phyloP scores from a whole-genome alignment of 2,113 vertebrate species.

The Furnarius figulus region DNA sequence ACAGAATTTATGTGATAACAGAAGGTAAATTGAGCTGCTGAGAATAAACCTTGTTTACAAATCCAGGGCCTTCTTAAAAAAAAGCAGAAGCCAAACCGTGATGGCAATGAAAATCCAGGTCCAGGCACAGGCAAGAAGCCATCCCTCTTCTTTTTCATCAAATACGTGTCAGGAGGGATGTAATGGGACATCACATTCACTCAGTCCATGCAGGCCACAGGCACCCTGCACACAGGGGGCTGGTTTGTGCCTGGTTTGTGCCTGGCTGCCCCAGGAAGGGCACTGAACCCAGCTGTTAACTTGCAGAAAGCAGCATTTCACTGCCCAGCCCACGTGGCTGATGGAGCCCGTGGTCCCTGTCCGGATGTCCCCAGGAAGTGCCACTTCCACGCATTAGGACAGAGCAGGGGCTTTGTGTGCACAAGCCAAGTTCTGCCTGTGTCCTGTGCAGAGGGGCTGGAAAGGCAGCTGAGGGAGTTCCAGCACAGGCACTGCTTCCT shows the following conservation, averaged over 20 bases:
- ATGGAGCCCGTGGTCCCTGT: neutral
- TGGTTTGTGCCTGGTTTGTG: neutral
- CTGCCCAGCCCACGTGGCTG: neutral
- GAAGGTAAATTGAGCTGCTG: constrained; percentile 47
- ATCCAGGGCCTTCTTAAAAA: neutral
- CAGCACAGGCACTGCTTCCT: neutral
- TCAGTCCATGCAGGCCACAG: neutral
- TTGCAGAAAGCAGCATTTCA: neutral
- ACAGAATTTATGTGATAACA: constrained; percentile 57
- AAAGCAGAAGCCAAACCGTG: neutral
- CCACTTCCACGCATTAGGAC: constrained; percentile 12
- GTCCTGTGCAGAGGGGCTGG: constrained; percentile 1
- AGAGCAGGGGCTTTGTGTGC: neutral
- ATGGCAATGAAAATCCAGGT: constrained; percentile 22
- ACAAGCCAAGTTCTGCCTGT: constrained; percentile 1
- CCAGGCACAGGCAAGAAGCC: neutral
- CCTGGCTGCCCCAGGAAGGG: neutral
- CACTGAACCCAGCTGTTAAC: neutral
- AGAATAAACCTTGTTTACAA: constrained; percentile 54
- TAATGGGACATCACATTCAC: neutral
- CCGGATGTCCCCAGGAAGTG: constrained; percentile 41
- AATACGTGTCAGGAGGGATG: neutral
- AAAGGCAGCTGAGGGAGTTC: constrained; percentile 54
- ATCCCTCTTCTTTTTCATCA: constrained; percentile 20
- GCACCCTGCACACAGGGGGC: neutral